Conservation (phyloP, 2,888 invertebrate genomes). For the Cynaeus angustus region DNA sequence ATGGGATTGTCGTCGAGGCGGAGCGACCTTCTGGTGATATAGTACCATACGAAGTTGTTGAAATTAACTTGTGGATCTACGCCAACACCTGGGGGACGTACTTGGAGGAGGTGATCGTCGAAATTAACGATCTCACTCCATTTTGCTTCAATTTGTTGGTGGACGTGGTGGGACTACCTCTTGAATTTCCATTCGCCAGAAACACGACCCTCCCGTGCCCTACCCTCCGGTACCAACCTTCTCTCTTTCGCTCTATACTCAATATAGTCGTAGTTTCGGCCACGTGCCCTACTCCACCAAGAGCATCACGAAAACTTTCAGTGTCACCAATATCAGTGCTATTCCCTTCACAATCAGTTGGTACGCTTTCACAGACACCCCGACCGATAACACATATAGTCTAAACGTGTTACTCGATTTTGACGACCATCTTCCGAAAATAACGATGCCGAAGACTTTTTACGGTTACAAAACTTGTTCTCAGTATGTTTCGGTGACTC, state of each 20-base stretch:
- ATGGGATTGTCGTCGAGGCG: conserved; percentile 67
- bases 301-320: conserved; percentile 50
- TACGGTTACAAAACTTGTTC: conserved; percentile 26
- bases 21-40: conserved; percentile 60
- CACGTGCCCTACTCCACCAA: conserved; percentile 45
- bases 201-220: conserved; percentile 62
- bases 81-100: conserved; percentile 72
- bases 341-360: conserved; percentile 58
- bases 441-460: not conserved
- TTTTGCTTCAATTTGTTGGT: conserved; percentile 67
- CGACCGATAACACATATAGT: conserved; percentile 10
- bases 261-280: conserved; percentile 58
- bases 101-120: conserved; percentile 69
- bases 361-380: conserved; percentile 53
- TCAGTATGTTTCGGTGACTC: conserved; percentile 1
- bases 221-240: conserved; percentile 61
- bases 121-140: conserved; percentile 66
- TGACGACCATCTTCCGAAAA: not conserved
- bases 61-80: conserved; percentile 68
- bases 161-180: conserved; percentile 67
- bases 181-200: conserved; percentile 67
- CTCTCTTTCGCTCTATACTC: too few species aligned
- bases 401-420: not conserved
- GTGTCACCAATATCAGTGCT: conserved; percentile 56
- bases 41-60: conserved; percentile 57